phyloP scores from a whole-genome alignment of 92 coral and sea anemone genomes.

The Meandrina meandrites region DNA sequence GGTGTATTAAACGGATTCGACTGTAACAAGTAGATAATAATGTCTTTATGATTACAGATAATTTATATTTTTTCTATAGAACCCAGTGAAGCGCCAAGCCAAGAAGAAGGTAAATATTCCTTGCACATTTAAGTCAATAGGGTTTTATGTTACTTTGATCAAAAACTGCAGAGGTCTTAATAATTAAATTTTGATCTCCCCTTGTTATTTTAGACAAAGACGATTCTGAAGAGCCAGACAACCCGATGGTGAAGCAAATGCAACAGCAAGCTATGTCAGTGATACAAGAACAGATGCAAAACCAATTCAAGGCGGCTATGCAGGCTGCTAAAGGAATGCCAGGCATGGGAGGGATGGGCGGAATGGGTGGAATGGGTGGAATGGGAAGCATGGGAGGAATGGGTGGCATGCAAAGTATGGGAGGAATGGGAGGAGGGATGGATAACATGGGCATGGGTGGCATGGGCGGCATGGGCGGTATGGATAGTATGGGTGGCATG shows the following conservation, averaged over 20 bases:
- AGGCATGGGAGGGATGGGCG: slow-evolving; percentile 47
- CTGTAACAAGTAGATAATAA: no score
- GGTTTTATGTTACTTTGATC: not conserved
- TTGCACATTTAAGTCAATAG: not conserved
- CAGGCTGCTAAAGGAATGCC: slow-evolving; percentile 48
- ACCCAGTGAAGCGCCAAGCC: slow-evolving; percentile 48
- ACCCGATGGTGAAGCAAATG: slow-evolving; percentile 68
- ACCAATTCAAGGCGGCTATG: slow-evolving; percentile 49
- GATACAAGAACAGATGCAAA: slow-evolving; percentile 73
- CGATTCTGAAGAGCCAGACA: slow-evolving; percentile 68
- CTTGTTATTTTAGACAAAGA: slow-evolving; percentile 43
- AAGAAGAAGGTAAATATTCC: slow-evolving; percentile 24
- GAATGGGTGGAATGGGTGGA: slow-evolving; percentile 24
- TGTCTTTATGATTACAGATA: not conserved
- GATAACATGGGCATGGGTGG: slow-evolving; percentile 54
- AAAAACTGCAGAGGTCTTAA: not conserved
- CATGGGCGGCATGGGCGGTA: slow-evolving; percentile 57
- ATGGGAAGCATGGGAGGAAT: slow-evolving; percentile 49
- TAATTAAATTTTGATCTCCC: not conserved
- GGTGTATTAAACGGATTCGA: no score
- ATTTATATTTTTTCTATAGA: slow-evolving; percentile 2
- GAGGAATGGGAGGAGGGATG: slow-evolving; percentile 51
- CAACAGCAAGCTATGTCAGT: slow-evolving; percentile 70
- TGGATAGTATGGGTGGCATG: slow-evolving; percentile 50
- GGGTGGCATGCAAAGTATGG: slow-evolving; percentile 59